phyloP scores from a whole-genome alignment of 2,113 vertebrate genomes.

The Mungos mungo region DNA sequence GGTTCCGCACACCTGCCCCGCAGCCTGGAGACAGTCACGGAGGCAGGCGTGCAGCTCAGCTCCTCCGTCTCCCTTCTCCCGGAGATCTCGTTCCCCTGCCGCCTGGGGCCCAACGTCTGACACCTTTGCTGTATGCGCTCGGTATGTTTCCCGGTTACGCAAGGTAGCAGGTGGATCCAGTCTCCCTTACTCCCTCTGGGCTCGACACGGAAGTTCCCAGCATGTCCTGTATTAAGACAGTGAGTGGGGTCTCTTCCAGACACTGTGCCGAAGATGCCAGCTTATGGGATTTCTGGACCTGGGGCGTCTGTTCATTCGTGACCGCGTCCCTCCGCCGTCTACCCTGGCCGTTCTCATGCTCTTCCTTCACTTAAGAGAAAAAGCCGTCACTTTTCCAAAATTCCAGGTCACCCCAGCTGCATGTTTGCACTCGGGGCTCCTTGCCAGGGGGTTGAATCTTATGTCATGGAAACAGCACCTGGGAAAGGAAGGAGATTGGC shows the following conservation, averaged over 20 bases:
- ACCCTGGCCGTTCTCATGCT: not conserved
- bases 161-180: not conserved
- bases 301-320: accelerated
- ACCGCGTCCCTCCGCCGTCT: not conserved
- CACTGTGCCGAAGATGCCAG: not conserved
- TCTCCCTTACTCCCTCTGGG: too few species aligned
- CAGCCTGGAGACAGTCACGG: not conserved
- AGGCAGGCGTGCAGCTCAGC: accelerated
- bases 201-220: not conserved
- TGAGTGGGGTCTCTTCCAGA: not conserved
- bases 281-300: not conserved
- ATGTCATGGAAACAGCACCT: not conserved
- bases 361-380: not conserved
- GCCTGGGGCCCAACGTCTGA: not conserved
- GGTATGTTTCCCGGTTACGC: not conserved
- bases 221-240: accelerated
- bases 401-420: not conserved
- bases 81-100: not conserved
- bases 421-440: accelerated
- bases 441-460: not conserved
- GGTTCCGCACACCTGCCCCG: not conserved
- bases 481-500: not conserved
- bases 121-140: not conserved
- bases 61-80: not conserved
- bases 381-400: not conserved